Evolutionary conservation across 1,140 invertebrate species (phyloP).

Genomic region (Acromyrmex echinatior): DNA sequence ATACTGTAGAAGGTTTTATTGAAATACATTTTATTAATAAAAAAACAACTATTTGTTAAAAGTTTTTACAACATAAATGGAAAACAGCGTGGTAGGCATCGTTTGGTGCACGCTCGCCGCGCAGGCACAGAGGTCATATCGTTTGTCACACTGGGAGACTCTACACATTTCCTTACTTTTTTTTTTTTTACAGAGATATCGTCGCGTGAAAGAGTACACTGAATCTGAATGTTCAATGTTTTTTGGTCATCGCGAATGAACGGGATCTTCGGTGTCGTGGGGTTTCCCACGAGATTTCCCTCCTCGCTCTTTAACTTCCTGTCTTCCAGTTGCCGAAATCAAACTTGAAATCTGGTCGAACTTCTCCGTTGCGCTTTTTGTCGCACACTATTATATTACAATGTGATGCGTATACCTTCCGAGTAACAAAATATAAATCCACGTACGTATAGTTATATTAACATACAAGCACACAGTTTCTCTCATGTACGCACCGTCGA

Average conservation of each 20-base stretch:
- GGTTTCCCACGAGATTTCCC: not conserved
- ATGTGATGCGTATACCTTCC: slow-evolving; percentile 78
- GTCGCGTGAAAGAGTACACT: slow-evolving; percentile 14
- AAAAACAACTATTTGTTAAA: slow-evolving; percentile 76
- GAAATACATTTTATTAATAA: slow-evolving; percentile 77
- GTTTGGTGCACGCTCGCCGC: slow-evolving; percentile 40
- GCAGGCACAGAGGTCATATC: not conserved
- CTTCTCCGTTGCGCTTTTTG: not conserved
- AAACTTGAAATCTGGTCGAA: slow-evolving; percentile 2
- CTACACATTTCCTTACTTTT: not conserved
- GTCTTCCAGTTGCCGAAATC: not conserved
- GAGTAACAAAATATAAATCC: slow-evolving; percentile 83
- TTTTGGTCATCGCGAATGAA: slow-evolving; percentile 24
- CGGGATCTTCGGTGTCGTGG: not conserved
- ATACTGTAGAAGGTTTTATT: not conserved
- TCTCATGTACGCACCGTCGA: slow-evolving; percentile 76
- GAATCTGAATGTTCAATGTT: not conserved
- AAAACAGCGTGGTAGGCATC: slow-evolving; percentile 68
- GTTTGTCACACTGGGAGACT: not conserved
- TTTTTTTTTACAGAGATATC: slow-evolving; percentile 28
- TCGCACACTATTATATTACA: slow-evolving; percentile 75
- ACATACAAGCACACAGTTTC: slow-evolving; percentile 75
- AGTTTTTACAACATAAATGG: slow-evolving; percentile 74
- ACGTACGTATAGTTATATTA: slow-evolving; percentile 76
- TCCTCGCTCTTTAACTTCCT: not conserved